Evolutionary conservation across 2,113 vertebrate species (phyloP).

Genomic region (Atlantisia rogersi): DNA sequence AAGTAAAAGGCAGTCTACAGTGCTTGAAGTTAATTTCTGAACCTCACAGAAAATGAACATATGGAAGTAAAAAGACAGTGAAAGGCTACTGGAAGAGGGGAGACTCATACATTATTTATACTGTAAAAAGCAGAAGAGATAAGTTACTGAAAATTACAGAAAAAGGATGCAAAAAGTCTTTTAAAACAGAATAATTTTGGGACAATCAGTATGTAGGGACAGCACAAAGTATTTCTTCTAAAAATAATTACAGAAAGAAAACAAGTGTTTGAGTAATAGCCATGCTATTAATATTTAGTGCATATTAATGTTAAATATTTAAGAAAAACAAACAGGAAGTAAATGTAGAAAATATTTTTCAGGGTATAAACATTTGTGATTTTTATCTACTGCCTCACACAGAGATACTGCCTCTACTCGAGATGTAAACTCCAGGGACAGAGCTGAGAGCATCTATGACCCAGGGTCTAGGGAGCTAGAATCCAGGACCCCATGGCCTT

Average conservation of each 20-base stretch:
- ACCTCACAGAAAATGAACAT: neutral
- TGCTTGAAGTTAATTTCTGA: neutral
- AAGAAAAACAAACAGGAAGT: neutral
- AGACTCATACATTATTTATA: neutral
- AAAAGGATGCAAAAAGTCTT: neutral
- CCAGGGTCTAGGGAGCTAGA: neutral
- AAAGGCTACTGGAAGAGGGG: neutral
- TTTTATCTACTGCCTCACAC: neutral
- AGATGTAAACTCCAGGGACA: neutral
- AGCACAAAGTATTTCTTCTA: neutral
- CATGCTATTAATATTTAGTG: neutral
- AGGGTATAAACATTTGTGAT: neutral
- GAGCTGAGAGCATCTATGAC: neutral
- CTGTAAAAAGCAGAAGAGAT: neutral
- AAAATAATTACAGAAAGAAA: neutral
- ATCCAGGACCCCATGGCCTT: neutral
- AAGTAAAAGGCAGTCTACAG: neutral
- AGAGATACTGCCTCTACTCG: neutral
- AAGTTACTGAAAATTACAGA: neutral
- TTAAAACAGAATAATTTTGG: neutral
- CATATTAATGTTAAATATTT: neutral
- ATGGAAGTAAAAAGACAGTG: neutral
- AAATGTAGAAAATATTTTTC: neutral
- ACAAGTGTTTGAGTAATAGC: neutral
- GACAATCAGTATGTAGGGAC: neutral